Evolutionary conservation across 2,113 vertebrate genomes (phyloP), one percentile per base, ranked within the genome.

Genomic region (Aythya baeri): DNA sequence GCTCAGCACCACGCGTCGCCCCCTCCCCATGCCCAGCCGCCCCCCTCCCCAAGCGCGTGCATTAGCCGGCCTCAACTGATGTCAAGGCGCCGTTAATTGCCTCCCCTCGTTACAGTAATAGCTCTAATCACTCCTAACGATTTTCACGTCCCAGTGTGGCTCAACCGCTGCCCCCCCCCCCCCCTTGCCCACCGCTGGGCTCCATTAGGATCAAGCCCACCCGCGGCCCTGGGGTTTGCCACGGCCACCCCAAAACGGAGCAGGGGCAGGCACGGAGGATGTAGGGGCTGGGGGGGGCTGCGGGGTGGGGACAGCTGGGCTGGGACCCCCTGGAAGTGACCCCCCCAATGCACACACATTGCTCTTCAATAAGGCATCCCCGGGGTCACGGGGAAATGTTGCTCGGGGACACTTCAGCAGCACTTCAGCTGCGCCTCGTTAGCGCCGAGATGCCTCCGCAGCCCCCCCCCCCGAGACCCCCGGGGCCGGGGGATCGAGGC

Each of bases 91-190:
- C 78, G 36, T 88, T 92, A 95, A 96, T 93, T 91, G 94, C 91
- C 55, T 78, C 77, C 65, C 66, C 91, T 72, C 75, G 46, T 92
- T 92, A 91, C 92, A 34, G 81, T 90, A 93, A 94, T 80, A 92
- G 83, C 90, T 84, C 86, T 96, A 90, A 96, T 97, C 83, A 94
- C 95, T 91, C 90, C 2, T 34, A 96, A 94, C 52, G 96, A 95
- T 97, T 89, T 93, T 87, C 92, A 82, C 72, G 8, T 93, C 94
- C 93, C 93, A 68, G n/a, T 4, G 46, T 17, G 84, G 81, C 61
- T 61, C 74, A 12, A 52, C 46, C 7, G 34, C 63, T 36, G 29
- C 5, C 44, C 44, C 63, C 7, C 13, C 44, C 15, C 5, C 44
- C 63, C 7, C 13, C 44, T 7, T 5, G 16, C 82, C 31, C 81